Conservation (phyloP, 2,113 vertebrate genomes). For the Lophura nycthemera region DNA sequence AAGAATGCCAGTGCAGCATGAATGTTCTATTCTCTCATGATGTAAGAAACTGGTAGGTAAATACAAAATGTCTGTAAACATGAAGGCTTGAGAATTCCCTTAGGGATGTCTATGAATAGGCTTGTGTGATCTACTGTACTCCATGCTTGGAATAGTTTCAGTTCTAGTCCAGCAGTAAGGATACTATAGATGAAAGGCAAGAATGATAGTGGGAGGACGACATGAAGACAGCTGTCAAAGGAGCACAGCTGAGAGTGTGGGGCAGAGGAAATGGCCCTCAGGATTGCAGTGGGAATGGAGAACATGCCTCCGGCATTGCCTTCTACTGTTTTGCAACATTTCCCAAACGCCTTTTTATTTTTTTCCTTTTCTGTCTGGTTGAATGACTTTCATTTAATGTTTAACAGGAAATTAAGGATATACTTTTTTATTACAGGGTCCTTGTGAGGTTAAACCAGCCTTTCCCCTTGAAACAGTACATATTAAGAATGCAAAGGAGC, state of each 20-base stretch:
- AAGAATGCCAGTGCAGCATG: neutral
- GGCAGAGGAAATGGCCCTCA: neutral
- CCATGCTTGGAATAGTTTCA: neutral
- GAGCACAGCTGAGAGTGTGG: neutral
- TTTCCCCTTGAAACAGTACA: neutral
- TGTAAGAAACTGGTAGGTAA: neutral
- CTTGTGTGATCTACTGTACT: slow-evolving; percentile 1
- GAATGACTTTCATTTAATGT: neutral
- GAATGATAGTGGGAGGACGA: neutral
- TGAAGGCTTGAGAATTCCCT: neutral
- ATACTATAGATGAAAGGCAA: neutral
- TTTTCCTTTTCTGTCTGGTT: neutral
- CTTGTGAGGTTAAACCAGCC: neutral
- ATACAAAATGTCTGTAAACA: neutral
- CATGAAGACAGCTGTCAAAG: neutral
- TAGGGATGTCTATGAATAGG: neutral
- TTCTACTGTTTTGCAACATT: neutral
- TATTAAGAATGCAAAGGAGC: slow-evolving; percentile 20
- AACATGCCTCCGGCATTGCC: neutral
- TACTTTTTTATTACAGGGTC: neutral
- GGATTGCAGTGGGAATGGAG: neutral
- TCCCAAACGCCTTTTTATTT: neutral
- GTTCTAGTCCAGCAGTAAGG: neutral
- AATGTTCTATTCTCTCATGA: neutral
- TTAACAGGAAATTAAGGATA: neutral